Base-by-base conservation (phyloP, 2,797 vertebrate species). In the Pelodytes ibericus region DNA sequence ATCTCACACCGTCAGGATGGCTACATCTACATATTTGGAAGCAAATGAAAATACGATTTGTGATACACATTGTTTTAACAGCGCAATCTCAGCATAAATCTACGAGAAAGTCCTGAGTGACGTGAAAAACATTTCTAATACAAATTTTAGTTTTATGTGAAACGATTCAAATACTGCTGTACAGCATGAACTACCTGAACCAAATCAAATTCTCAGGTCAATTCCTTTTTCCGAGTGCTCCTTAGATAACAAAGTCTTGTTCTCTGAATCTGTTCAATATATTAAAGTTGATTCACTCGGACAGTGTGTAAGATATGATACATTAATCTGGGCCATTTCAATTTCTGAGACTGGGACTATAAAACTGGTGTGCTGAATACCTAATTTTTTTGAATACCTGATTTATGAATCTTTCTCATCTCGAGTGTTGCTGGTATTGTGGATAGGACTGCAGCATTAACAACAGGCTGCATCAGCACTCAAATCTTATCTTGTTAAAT, bases 401-500 rank as follows among this genome's bases (percentile, higher is more conserved):
- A 96, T 96, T 96, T 95, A 95, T 94, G 92, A 88, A 89, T 93
- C 88, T 86, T 89, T 92, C 92, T 92, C 92, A 93, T 91, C 89
- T 87, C 74, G 81, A 88, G 89, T 93, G 90, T 88, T 87, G 89
- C 91, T 89, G 91, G 90, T 90, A 88, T 90, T 91, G 93, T 91
- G 91, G 91, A 94, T 89, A 90, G 85, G 86, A 88, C 88, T 80
- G 90, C 92, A 93, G 93, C 93, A 94, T 96, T 96, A 95, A 94
- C 93, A 95, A 92, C 92, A 87, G 91, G 91, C 94, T 94, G 94
- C 94, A 94, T 95, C 92, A 89, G 91, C 94, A 94, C 93, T 96
- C 94, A 93, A 93, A 95, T 97, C 94, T 96, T 95, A 98, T 98
- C 95, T 95, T 95, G 94, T 95, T 95, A 95, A 97, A 97, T 96